These are phyloP conservation scores for Dascyllus trimaculatus DNA, from an alignment of 2,113 vertebrate species.

Conservation along the genomic window DNA sequence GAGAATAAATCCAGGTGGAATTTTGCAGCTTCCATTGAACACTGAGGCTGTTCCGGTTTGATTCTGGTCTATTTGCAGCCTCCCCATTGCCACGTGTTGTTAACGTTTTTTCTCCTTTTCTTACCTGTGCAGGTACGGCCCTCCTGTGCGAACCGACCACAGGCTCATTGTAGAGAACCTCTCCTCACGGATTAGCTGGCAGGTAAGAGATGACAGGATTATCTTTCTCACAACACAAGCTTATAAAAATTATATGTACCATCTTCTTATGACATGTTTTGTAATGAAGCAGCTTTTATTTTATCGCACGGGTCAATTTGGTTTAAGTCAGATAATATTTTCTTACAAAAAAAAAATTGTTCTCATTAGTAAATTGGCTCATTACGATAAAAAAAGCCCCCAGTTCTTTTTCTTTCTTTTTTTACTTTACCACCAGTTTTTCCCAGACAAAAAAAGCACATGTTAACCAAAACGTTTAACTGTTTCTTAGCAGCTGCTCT, in stretches of 20 bases:
- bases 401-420: background rate
- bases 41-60: too few relatives aligned
- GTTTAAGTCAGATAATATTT: background rate
- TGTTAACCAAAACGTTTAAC: slow-evolving; percentile 79
- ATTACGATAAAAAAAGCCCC: slow-evolving; percentile 30
- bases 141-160: slow-evolving; percentile 92
- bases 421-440: slow-evolving; percentile 14
- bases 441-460: slow-evolving; percentile 45
- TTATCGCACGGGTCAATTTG: slow-evolving; percentile 31
- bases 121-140: slow-evolving; percentile 85
- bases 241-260: background rate
- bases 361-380: slow-evolving; percentile 35
- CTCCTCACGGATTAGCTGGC: slow-evolving; percentile 93
- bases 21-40: too few relatives aligned
- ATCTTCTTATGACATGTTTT: slow-evolving; percentile 36
- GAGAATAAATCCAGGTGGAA: background rate
- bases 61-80: too few relatives aligned
- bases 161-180: slow-evolving; percentile 93
- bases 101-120: background rate
- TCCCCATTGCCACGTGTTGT: too few relatives aligned
- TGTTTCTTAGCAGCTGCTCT: slow-evolving; percentile 88
- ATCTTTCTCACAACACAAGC: background rate
- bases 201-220: slow-evolving; percentile 84
- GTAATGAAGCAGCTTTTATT: slow-evolving; percentile 43
- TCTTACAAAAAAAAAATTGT: slow-evolving; percentile 1